These are phyloP conservation scores for Anthophora plumipes DNA, from an alignment of 2,888 invertebrate species.

Conservation along the genomic window DNA sequence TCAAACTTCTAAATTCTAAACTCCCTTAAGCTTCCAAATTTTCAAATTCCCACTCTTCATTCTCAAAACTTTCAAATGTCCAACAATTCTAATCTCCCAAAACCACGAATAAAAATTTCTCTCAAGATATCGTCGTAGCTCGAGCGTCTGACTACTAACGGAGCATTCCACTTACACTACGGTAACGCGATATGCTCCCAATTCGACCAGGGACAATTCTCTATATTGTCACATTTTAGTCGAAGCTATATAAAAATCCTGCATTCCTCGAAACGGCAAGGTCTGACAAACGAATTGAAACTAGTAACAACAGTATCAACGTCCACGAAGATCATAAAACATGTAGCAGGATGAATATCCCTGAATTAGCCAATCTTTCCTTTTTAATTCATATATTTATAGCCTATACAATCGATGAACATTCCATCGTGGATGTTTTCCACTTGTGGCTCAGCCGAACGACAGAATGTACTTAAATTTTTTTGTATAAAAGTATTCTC, in stretches of 20 bases:
- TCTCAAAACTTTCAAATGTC: no score
- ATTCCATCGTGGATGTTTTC: slow-evolving; percentile 46
- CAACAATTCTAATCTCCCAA: no score
- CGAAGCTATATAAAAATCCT: neutral
- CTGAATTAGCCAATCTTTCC: slow-evolving; percentile 4
- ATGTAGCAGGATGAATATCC: neutral
- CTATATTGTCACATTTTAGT: neutral
- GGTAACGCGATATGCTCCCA: no score
- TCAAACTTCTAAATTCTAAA: no score
- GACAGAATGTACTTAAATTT: slow-evolving; percentile 18
- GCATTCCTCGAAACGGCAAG: neutral
- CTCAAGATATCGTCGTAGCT: slow-evolving; percentile 1
- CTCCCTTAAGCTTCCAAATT: no score
- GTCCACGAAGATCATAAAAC: slow-evolving; percentile 19
- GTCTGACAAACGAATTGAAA: neutral
- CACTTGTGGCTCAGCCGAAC: slow-evolving; percentile 18
- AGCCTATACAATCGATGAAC: slow-evolving; percentile 32
- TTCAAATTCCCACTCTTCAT: no score
- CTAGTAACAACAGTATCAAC: neutral
- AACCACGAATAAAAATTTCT: neutral
- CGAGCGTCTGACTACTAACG: neutral
- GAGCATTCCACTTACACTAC: neutral
- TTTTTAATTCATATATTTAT: slow-evolving; percentile 12
- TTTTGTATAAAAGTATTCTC: slow-evolving; percentile 37
- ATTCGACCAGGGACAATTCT: no score